Conservation (phyloP, 53 echinoderm and acorn worm species). For the Paracentrotus lividus region DNA sequence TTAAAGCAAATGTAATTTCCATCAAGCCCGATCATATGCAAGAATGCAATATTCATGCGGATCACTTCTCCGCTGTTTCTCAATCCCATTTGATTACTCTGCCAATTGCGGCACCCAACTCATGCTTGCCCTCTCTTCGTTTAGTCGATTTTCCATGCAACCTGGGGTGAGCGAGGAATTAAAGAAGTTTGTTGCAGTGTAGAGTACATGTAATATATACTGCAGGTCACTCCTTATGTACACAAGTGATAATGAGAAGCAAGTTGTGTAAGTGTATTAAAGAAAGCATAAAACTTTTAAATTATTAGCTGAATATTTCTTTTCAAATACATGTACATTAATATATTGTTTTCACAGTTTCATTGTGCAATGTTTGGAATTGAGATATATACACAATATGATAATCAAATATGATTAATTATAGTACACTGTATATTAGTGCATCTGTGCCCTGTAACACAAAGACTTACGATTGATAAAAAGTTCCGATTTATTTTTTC, state of each 20-base stretch:
- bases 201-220: no score
- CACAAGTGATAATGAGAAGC: background rate
- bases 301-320: background rate
- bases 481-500: no score
- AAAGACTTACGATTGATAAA: no score
- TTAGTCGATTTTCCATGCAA: constrained; percentile 49
- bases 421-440: no score
- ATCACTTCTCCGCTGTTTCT: constrained; percentile 18
- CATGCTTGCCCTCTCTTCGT: background rate
- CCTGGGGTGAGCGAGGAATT: background rate
- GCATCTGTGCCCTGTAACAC: no score
- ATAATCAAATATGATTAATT: no score
- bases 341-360: background rate
- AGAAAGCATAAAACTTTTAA: background rate
- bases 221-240: constrained; percentile 6
- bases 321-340: background rate
- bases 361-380: background rate
- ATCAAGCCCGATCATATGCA: constrained; percentile 12
- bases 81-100: constrained; percentile 14
- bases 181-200: background rate
- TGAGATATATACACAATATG: background rate
- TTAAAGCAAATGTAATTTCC: constrained; percentile 42
- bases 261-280: no score
- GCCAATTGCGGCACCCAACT: constrained; percentile 18
- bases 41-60: constrained; percentile 32